These are phyloP conservation scores for Isoperla grammatica DNA, from an alignment of 2,888 invertebrate genomes.

Conservation along the genomic window DNA sequence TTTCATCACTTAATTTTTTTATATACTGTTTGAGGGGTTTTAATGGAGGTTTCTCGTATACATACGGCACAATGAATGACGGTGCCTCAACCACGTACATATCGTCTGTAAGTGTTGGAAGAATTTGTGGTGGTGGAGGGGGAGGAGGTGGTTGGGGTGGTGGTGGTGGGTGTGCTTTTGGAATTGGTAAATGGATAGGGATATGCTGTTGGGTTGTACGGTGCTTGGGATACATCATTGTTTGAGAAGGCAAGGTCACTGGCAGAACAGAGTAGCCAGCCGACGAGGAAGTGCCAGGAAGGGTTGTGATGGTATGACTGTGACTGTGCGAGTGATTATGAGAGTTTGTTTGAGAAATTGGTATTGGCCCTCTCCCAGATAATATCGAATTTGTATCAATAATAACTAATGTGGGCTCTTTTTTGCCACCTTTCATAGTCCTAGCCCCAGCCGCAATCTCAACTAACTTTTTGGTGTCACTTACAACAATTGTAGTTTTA, in stretches of 20 bases:
- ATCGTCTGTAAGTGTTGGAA: constrained; percentile 82
- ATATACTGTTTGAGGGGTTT: constrained; percentile 71
- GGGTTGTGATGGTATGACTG: background rate
- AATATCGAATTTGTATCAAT: constrained; percentile 71
- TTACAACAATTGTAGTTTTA: constrained; percentile 55
- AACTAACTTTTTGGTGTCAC: constrained; percentile 63
- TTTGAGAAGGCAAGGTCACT: constrained; percentile 48
- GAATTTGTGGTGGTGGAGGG: constrained; percentile 55
- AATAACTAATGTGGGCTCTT: constrained; percentile 70
- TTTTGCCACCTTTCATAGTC: constrained; percentile 50
- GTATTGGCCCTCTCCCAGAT: constrained; percentile 56
- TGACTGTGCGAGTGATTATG: constrained; percentile 12
- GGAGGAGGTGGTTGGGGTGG: constrained; percentile 38
- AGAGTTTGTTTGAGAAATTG: constrained; percentile 38
- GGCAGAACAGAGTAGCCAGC: constrained; percentile 33
- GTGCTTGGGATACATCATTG: constrained; percentile 42
- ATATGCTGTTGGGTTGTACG: background rate
- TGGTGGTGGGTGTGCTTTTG: constrained; percentile 14
- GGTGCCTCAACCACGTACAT: constrained; percentile 92
- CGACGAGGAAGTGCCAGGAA: constrained; percentile 17
- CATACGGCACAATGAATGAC: constrained; percentile 88
- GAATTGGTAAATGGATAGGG: background rate
- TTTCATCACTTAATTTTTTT: constrained; percentile 55
- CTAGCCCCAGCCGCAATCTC: constrained; percentile 61
- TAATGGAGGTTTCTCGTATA: constrained; percentile 83